Evolutionary conservation across 2,888 invertebrate genomes (phyloP), one percentile per base, ranked within the genome.

Genomic region (Escarpia spicata): DNA sequence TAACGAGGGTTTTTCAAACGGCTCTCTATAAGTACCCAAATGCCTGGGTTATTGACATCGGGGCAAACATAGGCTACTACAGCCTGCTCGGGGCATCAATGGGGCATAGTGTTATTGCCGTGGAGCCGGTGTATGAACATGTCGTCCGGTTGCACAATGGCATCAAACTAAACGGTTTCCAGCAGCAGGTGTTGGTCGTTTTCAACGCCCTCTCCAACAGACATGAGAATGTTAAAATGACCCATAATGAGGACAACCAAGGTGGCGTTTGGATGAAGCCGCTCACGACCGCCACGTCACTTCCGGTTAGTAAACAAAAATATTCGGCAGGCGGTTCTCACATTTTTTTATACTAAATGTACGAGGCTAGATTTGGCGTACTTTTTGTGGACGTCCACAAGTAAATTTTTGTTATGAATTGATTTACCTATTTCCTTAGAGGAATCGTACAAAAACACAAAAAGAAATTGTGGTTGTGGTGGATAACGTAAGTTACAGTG

Each of bases 11-110:
- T 15, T 95, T 95, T 91, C 94, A 95, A 92, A 93, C 92, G 15
- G 95, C 95, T 26, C 93, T 96, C 45, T 89, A 58, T 12, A 93
- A 93, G 19, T 94, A 94, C 92, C 94, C 94, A 4, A 93, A 94
- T 43, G 94, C 95, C 43, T 93, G 93, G n/a, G 94, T 96, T 0
- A 93, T 96, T 8, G 96, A 96, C 93, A 93, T 96, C 3, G 96
- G 96, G 0, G 96, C 96, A 52, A 96, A 96, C 92, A 95, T 96
- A 45, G 96, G 96, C 6, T 95, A 95, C 92, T 96, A 95, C 94
- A 95, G 94, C 91, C 93, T 96, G 12, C 93, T 95, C 89, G 95
- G 95, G 0, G 95, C 96, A 6, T 93, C 94, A n/a, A 93, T 95
- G 94, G 95, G 95, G 3, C 95, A 95, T 90, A 90, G 93, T 2